Percentiles rank a stretch among this genome's conserved stretches.
Evolutionary conservation across 2,888 invertebrate species (phyloP).

Genomic region (Pocota personata): DNA sequence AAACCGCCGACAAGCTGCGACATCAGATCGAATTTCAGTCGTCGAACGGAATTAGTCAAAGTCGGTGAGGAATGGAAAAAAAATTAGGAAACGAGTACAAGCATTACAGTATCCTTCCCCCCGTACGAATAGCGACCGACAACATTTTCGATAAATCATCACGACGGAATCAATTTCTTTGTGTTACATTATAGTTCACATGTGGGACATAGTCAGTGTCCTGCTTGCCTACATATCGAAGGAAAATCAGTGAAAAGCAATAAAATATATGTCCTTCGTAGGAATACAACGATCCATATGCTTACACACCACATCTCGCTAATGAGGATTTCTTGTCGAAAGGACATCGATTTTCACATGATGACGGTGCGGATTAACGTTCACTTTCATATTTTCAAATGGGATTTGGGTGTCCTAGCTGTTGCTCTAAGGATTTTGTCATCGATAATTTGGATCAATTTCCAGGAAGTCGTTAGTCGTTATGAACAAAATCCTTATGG

Average conservation of each 20-base stretch:
- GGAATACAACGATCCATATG: constrained; percentile 40
- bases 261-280: constrained; percentile 9
- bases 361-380: constrained; percentile 48
- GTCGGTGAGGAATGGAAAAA: background rate
- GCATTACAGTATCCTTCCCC: constrained; percentile 49
- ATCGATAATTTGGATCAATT: constrained; percentile 57
- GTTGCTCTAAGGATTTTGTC: constrained; percentile 50
- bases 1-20: constrained; percentile 26
- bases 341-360: constrained; percentile 45
- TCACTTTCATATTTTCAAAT: constrained; percentile 52
- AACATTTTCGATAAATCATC: constrained; percentile 60
- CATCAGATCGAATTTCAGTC: constrained; percentile 49
- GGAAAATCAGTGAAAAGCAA: constrained; percentile 21
- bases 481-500: constrained; percentile 24
- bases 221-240: background rate
- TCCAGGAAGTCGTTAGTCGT: constrained; percentile 49
- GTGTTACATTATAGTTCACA: constrained; percentile 28
- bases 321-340: constrained; percentile 64
- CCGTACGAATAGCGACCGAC: constrained; percentile 17
- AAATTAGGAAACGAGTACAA: constrained; percentile 34
- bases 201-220: constrained; percentile 16
- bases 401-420: constrained; percentile 23
- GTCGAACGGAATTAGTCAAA: constrained; percentile 34
- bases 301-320: constrained; percentile 36
- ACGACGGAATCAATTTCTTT: constrained; percentile 54